Base-by-base conservation (phyloP, 1,140 invertebrate species). In the Achroia grisella region DNA sequence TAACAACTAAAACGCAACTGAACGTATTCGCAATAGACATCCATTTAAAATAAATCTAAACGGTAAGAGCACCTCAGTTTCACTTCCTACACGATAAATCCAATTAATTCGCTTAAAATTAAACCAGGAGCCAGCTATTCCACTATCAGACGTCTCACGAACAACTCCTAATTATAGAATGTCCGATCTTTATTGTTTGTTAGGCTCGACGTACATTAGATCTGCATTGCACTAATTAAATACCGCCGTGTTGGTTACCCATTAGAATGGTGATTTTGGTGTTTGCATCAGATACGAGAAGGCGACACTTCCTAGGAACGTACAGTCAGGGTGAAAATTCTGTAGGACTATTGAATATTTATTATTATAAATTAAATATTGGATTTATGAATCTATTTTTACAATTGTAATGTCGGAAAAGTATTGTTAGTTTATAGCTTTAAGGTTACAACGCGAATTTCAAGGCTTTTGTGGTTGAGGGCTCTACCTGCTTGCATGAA, bases 161-260 rank as follows among this genome's bases (percentile, higher is more conserved):
- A 64, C 67, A 62, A 78, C 66, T 68, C 65, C 76, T 80, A 83
- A 83, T 73, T 76, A 76, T 80, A 58, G 63, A 71, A 77, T 80
- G 78, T 74, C 63, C 65, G 71, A 76, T 78, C 76, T 80, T 80
- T 83, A 83, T 83, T 83, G 76, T 83, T 70, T 23, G 17, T 23
- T 23, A 23, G 17, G 17, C 17, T 23, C 62, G 61, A 39, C 42
- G 46, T 68, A 66, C 71, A 70, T 53, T 64, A 70, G 63, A 83
- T 77, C 71, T 68, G 48, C 17, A 23, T 23, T 23, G 17, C 46
- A 53, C 79, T 83, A 83, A 83, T 83, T 83, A 83, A 79, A 75
- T 72, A 57, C 53, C 53, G 55, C 30, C 46, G 43, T 54, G 29
- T 50, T 43, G 47, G 39, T 71, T 69, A 23, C 74, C 41, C 69